Percentiles rank a stretch among this genome's conserved stretches.
Evolutionary conservation across 2,113 vertebrate species (phyloP).

Genomic region (Xenus cinereus): DNA sequence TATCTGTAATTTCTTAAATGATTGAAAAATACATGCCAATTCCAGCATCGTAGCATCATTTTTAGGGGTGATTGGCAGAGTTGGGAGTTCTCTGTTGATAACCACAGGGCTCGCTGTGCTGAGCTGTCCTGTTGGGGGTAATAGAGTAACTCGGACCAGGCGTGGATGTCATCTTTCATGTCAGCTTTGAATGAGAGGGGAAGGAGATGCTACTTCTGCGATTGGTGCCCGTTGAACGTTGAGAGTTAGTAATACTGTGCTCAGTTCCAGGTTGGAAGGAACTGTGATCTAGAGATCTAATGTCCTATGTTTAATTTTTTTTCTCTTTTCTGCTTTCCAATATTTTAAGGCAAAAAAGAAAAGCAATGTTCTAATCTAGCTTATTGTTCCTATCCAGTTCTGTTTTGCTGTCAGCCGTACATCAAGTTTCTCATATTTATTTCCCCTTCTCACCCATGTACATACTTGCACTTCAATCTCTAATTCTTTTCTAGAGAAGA

Average conservation of each 20-base stretch:
- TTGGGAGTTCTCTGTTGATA: not conserved
- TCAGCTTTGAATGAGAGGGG: not conserved
- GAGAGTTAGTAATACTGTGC: not conserved
- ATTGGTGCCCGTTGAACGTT: not conserved
- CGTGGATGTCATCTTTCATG: rapidly evolving
- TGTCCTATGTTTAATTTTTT: not conserved
- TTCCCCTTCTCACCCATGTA: not conserved
- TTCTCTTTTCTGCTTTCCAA: not conserved
- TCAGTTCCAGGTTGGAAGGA: not conserved
- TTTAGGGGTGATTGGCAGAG: not conserved
- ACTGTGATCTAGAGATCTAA: not conserved
- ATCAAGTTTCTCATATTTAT: not conserved
- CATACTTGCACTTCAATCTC: not conserved
- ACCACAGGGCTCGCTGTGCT: not conserved
- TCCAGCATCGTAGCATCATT: not conserved
- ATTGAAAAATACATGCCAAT: not conserved
- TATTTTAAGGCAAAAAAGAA: not conserved
- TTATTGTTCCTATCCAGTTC: not conserved
- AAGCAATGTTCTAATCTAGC: not conserved
- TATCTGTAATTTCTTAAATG: not conserved
- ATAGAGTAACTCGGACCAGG: not conserved
- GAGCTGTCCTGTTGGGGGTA: not conserved
- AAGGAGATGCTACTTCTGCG: not conserved
- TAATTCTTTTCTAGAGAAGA: not conserved
- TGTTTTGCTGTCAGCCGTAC: not conserved